Evolutionary conservation across 2,888 invertebrate species (phyloP).

Genomic region (Limnephilus marmoratus): DNA sequence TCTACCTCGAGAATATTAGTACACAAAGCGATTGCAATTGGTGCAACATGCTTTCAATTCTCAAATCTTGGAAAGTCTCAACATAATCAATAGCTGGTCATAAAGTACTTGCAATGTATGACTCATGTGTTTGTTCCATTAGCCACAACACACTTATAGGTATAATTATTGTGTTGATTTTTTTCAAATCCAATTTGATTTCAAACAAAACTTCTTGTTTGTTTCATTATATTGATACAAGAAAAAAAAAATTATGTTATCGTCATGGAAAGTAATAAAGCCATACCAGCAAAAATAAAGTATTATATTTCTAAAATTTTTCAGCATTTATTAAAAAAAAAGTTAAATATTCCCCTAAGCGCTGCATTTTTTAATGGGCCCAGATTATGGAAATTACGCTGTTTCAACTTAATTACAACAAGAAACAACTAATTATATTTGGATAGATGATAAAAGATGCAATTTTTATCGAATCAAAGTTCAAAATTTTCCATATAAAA

Average conservation of each 20-base stretch:
- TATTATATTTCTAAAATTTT: too few species aligned
- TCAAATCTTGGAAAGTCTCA: not conserved
- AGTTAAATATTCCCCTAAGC: too few species aligned
- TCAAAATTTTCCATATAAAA: too few species aligned
- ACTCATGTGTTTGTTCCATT: slow-evolving; percentile 33
- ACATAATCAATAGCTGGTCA: slow-evolving; percentile 31
- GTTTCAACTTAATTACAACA: too few species aligned
- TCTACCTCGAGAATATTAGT: not conserved
- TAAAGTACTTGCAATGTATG: slow-evolving; percentile 19
- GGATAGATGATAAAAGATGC: too few species aligned
- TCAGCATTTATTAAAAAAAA: too few species aligned
- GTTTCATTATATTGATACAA: not conserved
- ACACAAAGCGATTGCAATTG: not conserved
- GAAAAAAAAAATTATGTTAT: not conserved
- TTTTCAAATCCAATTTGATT: not conserved
- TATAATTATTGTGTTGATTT: not conserved
- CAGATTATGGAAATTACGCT: too few species aligned
- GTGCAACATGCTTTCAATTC: not conserved
- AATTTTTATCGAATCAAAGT: too few species aligned
- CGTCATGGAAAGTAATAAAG: too few species aligned
- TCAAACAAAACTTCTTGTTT: not conserved
- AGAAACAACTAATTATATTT: too few species aligned
- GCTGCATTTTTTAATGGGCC: too few species aligned
- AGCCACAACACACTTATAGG: not conserved
- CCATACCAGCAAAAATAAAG: not conserved